Conservation (phyloP, 1,140 invertebrate species). For the Lerema accius region DNA sequence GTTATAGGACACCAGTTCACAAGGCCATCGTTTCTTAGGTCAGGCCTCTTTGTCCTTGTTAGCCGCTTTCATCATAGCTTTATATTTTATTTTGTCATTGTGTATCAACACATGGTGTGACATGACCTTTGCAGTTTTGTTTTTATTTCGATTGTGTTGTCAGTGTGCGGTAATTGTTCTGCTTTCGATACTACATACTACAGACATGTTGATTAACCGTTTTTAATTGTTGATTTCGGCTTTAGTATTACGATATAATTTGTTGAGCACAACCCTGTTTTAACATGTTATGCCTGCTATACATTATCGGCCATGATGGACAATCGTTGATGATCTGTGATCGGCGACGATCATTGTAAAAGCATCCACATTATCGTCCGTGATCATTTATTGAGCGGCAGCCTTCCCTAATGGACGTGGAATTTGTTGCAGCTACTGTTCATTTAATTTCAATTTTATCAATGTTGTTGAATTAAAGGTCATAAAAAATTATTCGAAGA, state of each 20-base stretch:
- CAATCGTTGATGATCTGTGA: no score
- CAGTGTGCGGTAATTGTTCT: constrained; percentile 50
- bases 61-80: constrained; percentile 61
- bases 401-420: no score
- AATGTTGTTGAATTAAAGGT: no score
- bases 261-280: constrained; percentile 10
- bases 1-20: constrained; percentile 80
- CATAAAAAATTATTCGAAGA: no score
- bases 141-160: constrained; percentile 53
- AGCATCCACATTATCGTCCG: no score
- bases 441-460: no score
- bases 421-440: no score
- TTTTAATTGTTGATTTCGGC: constrained; percentile 23
- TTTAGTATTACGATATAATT: constrained; percentile 6
- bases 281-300: no score
- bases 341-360: no score
- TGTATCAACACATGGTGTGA: constrained; percentile 58
- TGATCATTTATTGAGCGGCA: no score
- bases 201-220: constrained; percentile 28
- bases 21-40: constrained; percentile 78
- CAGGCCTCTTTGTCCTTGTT: constrained; percentile 67
- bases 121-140: constrained; percentile 50
- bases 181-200: constrained; percentile 35
- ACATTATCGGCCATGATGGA: no score
- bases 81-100: constrained; percentile 41